A percentile compares a stretch with the other conserved stretches of the same genome.
Conservation (phyloP, 2,888 invertebrate genomes). For the Calameuta pallipes region DNA sequence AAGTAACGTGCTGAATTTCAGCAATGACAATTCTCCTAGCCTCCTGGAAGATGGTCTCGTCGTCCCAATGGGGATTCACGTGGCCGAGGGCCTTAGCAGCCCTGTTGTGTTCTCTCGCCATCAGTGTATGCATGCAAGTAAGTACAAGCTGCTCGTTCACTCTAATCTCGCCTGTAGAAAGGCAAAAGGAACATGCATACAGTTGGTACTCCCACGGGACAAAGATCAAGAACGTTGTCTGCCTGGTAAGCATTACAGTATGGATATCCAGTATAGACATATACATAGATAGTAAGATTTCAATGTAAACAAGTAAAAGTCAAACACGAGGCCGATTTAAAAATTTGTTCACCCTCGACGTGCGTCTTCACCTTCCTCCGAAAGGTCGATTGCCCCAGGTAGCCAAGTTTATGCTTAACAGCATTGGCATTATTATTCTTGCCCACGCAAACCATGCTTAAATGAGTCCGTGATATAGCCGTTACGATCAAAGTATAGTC, state of each 20-base stretch:
- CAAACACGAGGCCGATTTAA: background rate
- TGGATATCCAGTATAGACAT: background rate
- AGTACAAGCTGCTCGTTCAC: slow-evolving; percentile 92
- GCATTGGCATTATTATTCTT: background rate
- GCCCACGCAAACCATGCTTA: background rate
- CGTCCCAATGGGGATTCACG: slow-evolving; percentile 94
- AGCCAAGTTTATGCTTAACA: background rate
- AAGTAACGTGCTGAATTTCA: slow-evolving; percentile 89
- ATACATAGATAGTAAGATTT: background rate
- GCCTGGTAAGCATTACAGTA: background rate
- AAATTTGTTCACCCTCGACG: background rate
- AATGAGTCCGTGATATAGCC: background rate
- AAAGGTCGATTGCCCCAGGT: background rate
- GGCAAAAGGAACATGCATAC: slow-evolving; percentile 4
- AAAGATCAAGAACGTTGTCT: background rate
- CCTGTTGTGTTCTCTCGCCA: slow-evolving; percentile 92
- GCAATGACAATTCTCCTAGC: slow-evolving; percentile 86
- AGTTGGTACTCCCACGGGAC: background rate
- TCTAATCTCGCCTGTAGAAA: slow-evolving; percentile 82
- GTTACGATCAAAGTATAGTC: background rate
- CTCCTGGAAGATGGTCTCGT: slow-evolving; percentile 91
- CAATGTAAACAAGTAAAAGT: background rate
- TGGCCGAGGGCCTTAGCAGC: slow-evolving; percentile 80
- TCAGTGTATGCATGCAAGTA: slow-evolving; percentile 90
- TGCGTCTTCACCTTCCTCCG: background rate